Percentiles rank a stretch among this genome's conserved stretches.
Conservation (phyloP, 2,888 invertebrate species). For the Cantharis rustica region DNA sequence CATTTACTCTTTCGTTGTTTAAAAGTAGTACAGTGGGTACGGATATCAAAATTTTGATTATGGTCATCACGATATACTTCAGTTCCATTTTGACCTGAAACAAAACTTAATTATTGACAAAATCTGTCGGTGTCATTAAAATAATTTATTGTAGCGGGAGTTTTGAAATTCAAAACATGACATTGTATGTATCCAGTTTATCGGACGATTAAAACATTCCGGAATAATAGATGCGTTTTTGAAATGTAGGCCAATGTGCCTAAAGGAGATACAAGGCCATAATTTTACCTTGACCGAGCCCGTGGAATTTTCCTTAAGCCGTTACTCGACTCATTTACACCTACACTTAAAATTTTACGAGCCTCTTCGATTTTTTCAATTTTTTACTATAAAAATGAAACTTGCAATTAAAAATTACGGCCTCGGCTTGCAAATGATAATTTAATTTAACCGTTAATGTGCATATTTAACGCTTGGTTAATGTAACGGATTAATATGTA, state of each 20-base stretch:
- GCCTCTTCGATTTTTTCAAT: background rate
- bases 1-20: constrained; percentile 33
- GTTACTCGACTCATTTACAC: constrained; percentile 24
- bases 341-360: constrained; percentile 11
- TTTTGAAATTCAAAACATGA: background rate
- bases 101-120: background rate
- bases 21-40: constrained; percentile 45
- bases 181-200: background rate
- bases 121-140: background rate
- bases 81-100: constrained; percentile 47
- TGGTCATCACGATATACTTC: constrained; percentile 49
- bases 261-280: constrained; percentile 38
- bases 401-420: background rate
- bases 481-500: constrained; percentile 1
- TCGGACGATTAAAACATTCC: constrained; percentile 4
- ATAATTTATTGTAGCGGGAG: background rate
- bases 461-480: background rate
- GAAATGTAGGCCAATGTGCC: constrained; percentile 38
- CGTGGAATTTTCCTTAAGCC: constrained; percentile 13
- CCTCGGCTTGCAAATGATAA: background rate
- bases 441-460: constrained; percentile 1
- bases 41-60: constrained; percentile 52
- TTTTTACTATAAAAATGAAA: background rate
- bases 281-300: constrained; percentile 44
- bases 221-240: background rate